Evolutionary conservation across 2,113 vertebrate species (phyloP).

Genomic region (Girardinichthys multiradiatus): DNA sequence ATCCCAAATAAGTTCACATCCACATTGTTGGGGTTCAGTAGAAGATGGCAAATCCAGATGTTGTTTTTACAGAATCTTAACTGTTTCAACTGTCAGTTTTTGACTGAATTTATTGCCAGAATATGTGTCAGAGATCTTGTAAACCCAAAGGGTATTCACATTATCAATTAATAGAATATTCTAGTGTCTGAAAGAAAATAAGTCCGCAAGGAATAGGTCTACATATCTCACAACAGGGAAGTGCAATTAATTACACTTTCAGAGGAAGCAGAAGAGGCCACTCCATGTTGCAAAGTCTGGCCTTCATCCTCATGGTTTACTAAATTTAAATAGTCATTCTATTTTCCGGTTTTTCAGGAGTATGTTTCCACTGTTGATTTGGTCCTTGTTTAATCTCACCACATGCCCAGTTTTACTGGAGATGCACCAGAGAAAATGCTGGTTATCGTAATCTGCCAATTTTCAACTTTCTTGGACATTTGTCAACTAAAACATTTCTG

Average conservation of each 20-base stretch:
- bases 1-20: slow-evolving; percentile 12
- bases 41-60: slow-evolving; percentile 23
- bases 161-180: slow-evolving; percentile 75
- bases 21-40: slow-evolving; percentile 17
- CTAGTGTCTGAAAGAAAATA: slow-evolving; percentile 60
- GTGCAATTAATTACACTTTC: slow-evolving; percentile 66
- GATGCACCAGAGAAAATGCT: too few relatives aligned
- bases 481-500: too few relatives aligned
- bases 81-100: slow-evolving; percentile 3
- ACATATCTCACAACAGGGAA: slow-evolving; percentile 55
- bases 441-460: too few relatives aligned
- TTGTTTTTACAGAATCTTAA: slow-evolving; percentile 8
- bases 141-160: slow-evolving; percentile 67
- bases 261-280: slow-evolving; percentile 27
- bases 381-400: not conserved
- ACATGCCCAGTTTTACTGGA: not conserved
- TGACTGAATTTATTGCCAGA: slow-evolving; percentile 23
- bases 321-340: not conserved
- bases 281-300: not conserved
- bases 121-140: slow-evolving; percentile 25
- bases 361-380: not conserved
- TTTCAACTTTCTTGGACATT: too few relatives aligned
- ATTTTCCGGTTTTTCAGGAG: not conserved
- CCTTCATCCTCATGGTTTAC: slow-evolving; percentile 9
- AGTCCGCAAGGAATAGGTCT: slow-evolving; percentile 50